Base-by-base conservation (phyloP, 2,888 invertebrate genomes). In the Hemicrepidius hirtus region DNA sequence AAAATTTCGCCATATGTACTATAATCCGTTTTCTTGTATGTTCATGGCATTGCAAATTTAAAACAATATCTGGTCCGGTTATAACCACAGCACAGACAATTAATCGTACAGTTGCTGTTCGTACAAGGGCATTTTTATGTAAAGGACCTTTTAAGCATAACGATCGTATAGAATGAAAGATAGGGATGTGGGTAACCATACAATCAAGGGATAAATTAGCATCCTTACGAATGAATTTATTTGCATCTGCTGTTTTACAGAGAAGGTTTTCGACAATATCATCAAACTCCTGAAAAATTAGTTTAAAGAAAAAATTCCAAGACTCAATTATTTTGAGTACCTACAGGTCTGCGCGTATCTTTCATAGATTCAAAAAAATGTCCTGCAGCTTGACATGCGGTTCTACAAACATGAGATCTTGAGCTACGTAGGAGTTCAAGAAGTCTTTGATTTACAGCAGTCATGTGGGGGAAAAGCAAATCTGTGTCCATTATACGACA, bases 171-270 rank as follows among this genome's bases (percentile, higher is more conserved):
- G 89, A 85, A 76, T 89, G 90, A 46, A 86, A 86, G n/a, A 91
- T 88, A 3, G 92, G 90, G 0, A 92, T 90, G 75, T 89, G 88
- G 67, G 92, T 92, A 4, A 94, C 91, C 86, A 95, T 89, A 40
- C 89, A 88, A 77, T 91, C 91, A 50, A 95, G 86, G 0, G 94
- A 91, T 60, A 91, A 86, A 82, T 93, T 93, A 24, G 94, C 92
- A 68, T 94, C 94, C 73, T 93, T 91, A 6, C 93, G 88, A 76
- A 95, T 93, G 77, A 94, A 92, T 64, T 90, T 91, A 81, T 92
- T 93, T 78, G 91, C 91, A 83, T 94, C 94, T 53, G 93, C 92
- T 0, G 92, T 91, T 85, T 93, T 93, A 70, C 87, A 88, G 67
- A 94, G 86, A 55, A 94, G 86, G 12, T 88, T 86, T 59, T 90